Evolutionary conservation across 2,113 vertebrate species (phyloP).

Genomic region (Ameiurus melas): DNA sequence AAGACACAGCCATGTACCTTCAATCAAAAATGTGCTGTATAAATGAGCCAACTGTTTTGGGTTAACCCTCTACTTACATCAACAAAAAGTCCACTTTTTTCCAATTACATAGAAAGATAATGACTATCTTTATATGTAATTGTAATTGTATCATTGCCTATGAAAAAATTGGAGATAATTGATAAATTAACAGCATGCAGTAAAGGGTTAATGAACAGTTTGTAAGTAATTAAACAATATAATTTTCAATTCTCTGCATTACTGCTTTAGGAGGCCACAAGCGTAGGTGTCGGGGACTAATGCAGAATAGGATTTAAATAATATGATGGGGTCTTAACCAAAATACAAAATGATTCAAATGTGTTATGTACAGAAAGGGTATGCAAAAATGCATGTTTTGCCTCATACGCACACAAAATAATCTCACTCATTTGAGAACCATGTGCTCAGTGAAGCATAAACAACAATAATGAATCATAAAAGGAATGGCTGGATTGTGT

Average conservation of each 20-base stretch:
- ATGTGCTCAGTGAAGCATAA: neutral
- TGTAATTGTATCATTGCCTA: too few species aligned
- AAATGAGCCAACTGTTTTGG: constrained; percentile 10
- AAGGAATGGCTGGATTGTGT: neutral
- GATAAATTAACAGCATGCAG: too few species aligned
- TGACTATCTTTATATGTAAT: too few species aligned
- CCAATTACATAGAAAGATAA: too few species aligned
- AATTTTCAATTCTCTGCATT: constrained; percentile 16
- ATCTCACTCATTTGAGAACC: neutral
- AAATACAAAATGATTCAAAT: constrained; percentile 12
- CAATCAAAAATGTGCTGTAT: constrained; percentile 22
- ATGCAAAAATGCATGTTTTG: neutral
- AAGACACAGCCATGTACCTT: constrained; percentile 19
- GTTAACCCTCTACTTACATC: neutral
- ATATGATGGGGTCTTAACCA: neutral
- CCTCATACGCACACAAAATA: neutral
- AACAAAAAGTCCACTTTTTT: too few species aligned
- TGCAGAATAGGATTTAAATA: neutral
- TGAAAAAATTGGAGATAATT: too few species aligned
- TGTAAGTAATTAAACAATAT: constrained; percentile 27
- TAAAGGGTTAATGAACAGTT: constrained; percentile 29
- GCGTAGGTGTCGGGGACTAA: neutral
- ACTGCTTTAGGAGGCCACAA: constrained; percentile 28
- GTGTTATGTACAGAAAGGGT: neutral
- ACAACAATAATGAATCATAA: neutral